A percentile compares a stretch with the other conserved stretches of the same genome.
These are phyloP conservation scores for Papilio xuthus DNA, from an alignment of 1,140 invertebrate species.

Conservation along the genomic window DNA sequence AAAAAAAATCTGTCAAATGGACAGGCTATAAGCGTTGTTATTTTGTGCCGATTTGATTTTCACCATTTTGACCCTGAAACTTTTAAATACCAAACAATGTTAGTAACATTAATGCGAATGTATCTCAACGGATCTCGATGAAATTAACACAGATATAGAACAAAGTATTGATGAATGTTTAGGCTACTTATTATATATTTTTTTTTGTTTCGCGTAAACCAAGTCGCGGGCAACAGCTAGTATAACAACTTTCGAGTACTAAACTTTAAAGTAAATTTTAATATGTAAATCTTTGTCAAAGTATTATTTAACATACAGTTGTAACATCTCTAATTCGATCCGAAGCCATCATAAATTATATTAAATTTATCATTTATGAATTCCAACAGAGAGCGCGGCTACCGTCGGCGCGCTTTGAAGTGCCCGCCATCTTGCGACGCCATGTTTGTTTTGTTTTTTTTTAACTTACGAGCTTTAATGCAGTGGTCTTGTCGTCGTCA, in stretches of 20 bases:
- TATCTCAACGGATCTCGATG: no score
- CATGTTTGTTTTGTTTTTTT: slow-evolving; percentile 74
- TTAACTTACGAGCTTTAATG: slow-evolving; percentile 64
- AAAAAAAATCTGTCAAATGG: no score
- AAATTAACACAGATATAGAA: no score
- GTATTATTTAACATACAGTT: slow-evolving; percentile 46
- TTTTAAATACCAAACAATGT: no score
- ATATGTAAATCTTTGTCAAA: slow-evolving; percentile 46
- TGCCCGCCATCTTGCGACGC: slow-evolving; percentile 69
- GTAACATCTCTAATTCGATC: slow-evolving; percentile 62
- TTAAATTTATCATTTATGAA: slow-evolving; percentile 80
- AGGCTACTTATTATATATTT: no score
- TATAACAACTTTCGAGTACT: not conserved
- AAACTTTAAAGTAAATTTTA: not conserved
- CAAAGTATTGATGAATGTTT: no score
- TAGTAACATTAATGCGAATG: no score
- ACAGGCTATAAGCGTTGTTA: no score
- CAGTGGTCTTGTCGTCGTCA: slow-evolving; percentile 73
- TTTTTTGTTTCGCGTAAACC: no score
- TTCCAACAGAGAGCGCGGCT: slow-evolving; percentile 68
- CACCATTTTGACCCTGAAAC: no score
- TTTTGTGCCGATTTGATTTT: no score
- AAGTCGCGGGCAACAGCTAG: no score
- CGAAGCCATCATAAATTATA: slow-evolving; percentile 69
- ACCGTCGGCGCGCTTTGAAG: slow-evolving; percentile 73